Percentiles rank a stretch among this genome's conserved stretches.
Conservation (phyloP, 2,797 vertebrate species). For the Thunnus albacares region DNA sequence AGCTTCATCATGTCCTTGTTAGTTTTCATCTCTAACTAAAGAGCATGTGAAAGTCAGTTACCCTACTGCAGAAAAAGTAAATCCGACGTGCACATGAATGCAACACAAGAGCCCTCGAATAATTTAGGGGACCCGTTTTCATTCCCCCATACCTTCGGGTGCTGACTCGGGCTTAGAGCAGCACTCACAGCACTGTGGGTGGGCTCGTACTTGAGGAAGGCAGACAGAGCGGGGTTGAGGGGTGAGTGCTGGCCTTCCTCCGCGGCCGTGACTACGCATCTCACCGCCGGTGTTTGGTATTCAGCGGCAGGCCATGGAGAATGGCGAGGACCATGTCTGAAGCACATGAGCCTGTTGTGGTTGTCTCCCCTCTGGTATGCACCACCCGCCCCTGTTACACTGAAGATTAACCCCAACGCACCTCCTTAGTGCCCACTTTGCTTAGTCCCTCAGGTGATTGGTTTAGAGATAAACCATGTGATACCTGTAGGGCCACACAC, state of each 20-base stretch:
- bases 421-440: constrained; percentile 39
- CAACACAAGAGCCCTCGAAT: constrained; percentile 19
- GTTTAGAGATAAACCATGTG: constrained; percentile 27
- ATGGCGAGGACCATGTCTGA: constrained; percentile 86
- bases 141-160: constrained; percentile 60
- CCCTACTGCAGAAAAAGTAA: background rate
- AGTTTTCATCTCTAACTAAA: constrained; percentile 23
- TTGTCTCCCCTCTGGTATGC: constrained; percentile 69
- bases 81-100: constrained; percentile 20
- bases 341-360: constrained; percentile 83
- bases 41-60: constrained; percentile 29
- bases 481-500: background rate
- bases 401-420: constrained; percentile 92
- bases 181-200: constrained; percentile 49
- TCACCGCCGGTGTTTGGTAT: constrained; percentile 87
- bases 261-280: constrained; percentile 89
- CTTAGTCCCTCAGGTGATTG: constrained; percentile 57
- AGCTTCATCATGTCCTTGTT: background rate
- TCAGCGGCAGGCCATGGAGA: constrained; percentile 87
- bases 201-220: constrained; percentile 59
- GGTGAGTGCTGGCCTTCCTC: constrained; percentile 58
- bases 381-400: constrained; percentile 85
- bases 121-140: constrained; percentile 33
- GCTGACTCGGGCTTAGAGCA: constrained; percentile 68
- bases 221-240: constrained; percentile 59